These are phyloP conservation scores for Meloidogyne exigua DNA, from an alignment of 1,140 invertebrate genomes.

Conservation along the genomic window DNA sequence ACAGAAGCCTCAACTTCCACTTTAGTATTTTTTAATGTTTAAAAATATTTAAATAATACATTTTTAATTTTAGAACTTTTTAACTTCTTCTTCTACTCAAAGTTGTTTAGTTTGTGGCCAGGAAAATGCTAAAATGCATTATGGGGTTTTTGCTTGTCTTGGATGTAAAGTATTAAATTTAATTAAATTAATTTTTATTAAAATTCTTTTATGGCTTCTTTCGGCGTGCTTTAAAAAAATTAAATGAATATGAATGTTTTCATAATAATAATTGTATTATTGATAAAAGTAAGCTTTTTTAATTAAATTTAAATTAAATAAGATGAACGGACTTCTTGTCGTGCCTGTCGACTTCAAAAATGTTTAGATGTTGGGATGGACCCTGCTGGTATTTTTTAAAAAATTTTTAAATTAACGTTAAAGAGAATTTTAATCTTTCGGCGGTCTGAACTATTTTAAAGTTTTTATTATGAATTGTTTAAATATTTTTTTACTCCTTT, in stretches of 20 bases:
- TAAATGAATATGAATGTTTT: conserved; percentile 59
- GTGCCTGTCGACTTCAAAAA: conserved; percentile 55
- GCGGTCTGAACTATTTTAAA: no score
- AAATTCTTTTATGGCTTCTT: conserved; percentile 55
- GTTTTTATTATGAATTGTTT: no score
- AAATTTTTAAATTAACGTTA: no score
- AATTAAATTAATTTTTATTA: conserved; percentile 14
- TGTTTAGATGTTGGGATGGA: conserved; percentile 60
- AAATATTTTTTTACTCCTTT: no score
- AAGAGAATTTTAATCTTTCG: no score
- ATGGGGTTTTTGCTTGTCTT: conserved; percentile 56
- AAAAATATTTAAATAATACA: neutral
- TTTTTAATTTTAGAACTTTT: neutral
- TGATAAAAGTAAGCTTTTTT: conserved; percentile 43
- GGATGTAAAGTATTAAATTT: conserved; percentile 43
- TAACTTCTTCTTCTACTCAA: neutral
- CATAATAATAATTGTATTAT: conserved; percentile 54
- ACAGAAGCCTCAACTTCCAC: neutral
- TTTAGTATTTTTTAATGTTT: neutral
- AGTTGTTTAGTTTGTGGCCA: conserved; percentile 40
- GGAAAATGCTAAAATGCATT: conserved; percentile 43
- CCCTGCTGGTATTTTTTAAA: conserved; percentile 40
- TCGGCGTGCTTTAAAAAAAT: conserved; percentile 58
- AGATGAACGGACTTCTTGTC: conserved; percentile 50
- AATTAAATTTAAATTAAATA: conserved; percentile 9